A percentile compares a stretch with the other conserved stretches of the same genome.
Conservation (phyloP, 2,888 invertebrate genomes). For the Adelphocoris suturalis region DNA sequence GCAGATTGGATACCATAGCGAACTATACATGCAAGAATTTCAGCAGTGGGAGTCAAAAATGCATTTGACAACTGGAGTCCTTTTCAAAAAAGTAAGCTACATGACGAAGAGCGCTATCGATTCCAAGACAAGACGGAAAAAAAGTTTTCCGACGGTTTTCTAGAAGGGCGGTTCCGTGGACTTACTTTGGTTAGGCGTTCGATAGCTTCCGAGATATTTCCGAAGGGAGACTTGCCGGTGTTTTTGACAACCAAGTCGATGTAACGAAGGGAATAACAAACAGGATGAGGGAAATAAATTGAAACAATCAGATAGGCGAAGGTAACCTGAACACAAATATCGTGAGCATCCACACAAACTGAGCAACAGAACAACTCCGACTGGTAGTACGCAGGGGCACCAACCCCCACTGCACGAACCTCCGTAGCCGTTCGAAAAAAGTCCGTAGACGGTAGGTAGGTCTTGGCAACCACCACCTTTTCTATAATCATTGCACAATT, state of each 20-base stretch:
- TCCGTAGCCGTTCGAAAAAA: background rate
- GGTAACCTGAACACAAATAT: slow-evolving; percentile 12
- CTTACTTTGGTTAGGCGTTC: slow-evolving; percentile 39
- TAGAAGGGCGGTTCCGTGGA: background rate
- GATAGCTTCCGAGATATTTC: background rate
- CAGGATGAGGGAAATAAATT: slow-evolving; percentile 33
- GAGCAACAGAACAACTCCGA: background rate
- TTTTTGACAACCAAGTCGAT: slow-evolving; percentile 28
- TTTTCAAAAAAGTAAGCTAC: background rate
- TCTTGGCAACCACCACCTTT: no score
- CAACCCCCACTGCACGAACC: background rate
- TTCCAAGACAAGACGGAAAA: slow-evolving; percentile 13
- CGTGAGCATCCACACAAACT: slow-evolving; percentile 48
- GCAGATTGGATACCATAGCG: slow-evolving; percentile 5
- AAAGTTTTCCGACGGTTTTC: background rate
- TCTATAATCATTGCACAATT: no score
- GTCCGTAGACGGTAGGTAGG: background rate
- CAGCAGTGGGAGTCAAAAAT: slow-evolving; percentile 36
- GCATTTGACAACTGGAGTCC: background rate
- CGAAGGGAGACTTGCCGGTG: background rate
- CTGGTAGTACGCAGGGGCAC: background rate
- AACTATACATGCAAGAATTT: slow-evolving; percentile 30
- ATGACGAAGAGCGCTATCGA: slow-evolving; percentile 4
- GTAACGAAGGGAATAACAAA: slow-evolving; percentile 27
- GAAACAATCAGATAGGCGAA: slow-evolving; percentile 7